Evolutionary conservation across 2,888 invertebrate species (phyloP).

Genomic region (Listrodromus nycthemerus): DNA sequence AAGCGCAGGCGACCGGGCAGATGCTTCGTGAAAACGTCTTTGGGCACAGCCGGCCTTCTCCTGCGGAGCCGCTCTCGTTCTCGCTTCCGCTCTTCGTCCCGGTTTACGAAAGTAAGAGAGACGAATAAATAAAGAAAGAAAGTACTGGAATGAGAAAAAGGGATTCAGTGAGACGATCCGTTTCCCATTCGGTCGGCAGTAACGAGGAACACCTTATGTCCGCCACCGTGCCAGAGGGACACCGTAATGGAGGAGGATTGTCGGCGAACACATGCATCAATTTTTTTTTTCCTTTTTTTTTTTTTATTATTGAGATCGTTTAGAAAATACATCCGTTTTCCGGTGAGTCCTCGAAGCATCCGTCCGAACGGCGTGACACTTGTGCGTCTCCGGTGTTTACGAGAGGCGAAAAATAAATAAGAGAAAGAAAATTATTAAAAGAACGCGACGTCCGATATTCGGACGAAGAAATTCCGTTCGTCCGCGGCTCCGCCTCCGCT

Average conservation of each 20-base stretch:
- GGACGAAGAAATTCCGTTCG: conserved; percentile 38
- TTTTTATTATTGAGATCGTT: not conserved
- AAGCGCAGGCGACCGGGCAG: conserved; percentile 73
- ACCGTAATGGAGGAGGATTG: conserved; percentile 46
- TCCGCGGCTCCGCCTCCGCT: conserved; percentile 11
- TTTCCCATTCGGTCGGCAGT: conserved; percentile 64
- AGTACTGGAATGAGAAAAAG: conserved; percentile 41
- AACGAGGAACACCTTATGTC: conserved; percentile 67
- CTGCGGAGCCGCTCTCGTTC: conserved; percentile 56
- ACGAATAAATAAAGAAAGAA: conserved; percentile 34
- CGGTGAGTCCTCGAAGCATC: not conserved
- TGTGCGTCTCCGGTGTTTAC: not conserved
- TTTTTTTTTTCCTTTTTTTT: not conserved
- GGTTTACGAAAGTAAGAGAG: conserved; percentile 32
- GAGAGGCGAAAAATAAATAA: not conserved
- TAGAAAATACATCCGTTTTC: not conserved
- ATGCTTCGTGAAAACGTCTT: conserved; percentile 81
- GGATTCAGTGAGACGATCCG: conserved; percentile 60
- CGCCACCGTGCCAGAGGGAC: conserved; percentile 37
- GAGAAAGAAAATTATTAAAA: conserved; percentile 34
- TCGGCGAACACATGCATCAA: conserved; percentile 3
- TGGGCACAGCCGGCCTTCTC: conserved; percentile 76
- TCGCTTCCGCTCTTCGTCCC: conserved; percentile 4
- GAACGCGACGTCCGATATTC: conserved; percentile 19
- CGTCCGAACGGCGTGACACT: not conserved